A percentile compares a stretch with the other conserved stretches of the same genome.
phyloP scores from a whole-genome alignment of 2,888 invertebrate species.

The Lysandra bellargus region DNA sequence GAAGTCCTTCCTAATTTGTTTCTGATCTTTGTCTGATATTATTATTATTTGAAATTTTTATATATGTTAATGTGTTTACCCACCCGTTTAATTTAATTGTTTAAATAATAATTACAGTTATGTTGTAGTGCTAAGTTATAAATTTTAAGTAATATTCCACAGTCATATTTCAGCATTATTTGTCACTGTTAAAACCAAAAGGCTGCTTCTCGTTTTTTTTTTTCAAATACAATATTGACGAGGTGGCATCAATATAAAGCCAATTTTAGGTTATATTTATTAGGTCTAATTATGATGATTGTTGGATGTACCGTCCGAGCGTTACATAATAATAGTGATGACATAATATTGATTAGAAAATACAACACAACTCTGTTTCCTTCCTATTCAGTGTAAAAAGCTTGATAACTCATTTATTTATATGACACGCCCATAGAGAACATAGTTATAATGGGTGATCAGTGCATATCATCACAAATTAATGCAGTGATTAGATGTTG shows the following conservation, averaged over 20 bases:
- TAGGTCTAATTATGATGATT: slow-evolving; percentile 71
- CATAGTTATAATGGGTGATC: slow-evolving; percentile 72
- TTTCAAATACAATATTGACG: slow-evolving; percentile 70
- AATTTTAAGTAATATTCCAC: slow-evolving; percentile 75
- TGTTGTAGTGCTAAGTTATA: slow-evolving; percentile 66
- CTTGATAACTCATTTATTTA: slow-evolving; percentile 63
- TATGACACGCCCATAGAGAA: slow-evolving; percentile 61
- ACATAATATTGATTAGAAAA: slow-evolving; percentile 60
- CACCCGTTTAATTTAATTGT: slow-evolving; percentile 74
- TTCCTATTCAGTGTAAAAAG: slow-evolving; percentile 61
- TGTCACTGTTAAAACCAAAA: slow-evolving; percentile 72
- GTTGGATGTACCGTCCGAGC: slow-evolving; percentile 79
- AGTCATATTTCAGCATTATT: slow-evolving; percentile 72
- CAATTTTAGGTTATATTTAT: slow-evolving; percentile 74
- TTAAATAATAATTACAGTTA: slow-evolving; percentile 72
- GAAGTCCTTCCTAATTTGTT: slow-evolving; percentile 6
- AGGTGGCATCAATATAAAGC: slow-evolving; percentile 79
- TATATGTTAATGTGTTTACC: slow-evolving; percentile 58
- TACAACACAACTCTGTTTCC: slow-evolving; percentile 61
- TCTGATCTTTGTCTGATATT: slow-evolving; percentile 45
- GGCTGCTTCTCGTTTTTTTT: slow-evolving; percentile 77
- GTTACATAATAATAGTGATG: slow-evolving; percentile 75
- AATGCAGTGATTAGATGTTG: slow-evolving; percentile 79
- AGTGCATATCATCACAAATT: slow-evolving; percentile 81
- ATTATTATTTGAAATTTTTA: slow-evolving; percentile 48